Base-by-base conservation (phyloP, 2,797 vertebrate species). In the Myioborus melanocephalus region DNA sequence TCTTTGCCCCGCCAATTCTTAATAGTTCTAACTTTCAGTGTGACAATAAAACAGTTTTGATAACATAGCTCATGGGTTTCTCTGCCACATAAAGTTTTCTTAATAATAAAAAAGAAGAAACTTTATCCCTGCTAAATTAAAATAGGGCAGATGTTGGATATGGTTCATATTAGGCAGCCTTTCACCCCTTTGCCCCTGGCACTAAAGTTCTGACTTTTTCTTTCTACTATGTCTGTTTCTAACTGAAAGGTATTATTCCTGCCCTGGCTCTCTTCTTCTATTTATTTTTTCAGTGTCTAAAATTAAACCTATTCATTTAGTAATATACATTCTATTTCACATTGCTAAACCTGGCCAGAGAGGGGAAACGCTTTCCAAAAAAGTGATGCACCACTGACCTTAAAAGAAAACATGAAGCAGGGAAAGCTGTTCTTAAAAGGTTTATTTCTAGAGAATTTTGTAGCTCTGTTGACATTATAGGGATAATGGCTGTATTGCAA, bases 71-170 rank as follows among this genome's bases (percentile, higher is more conserved):
- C 87, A 35, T 82, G 87, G 94, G 60, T 96, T 96, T 96, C 90
- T 94, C 86, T 86, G 95, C 85, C 83, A 96, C 87, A 83, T 81
- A 85, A 96, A 96, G 95, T 97, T 97, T 97, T 97, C 95, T 96
- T 95, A 95, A 93, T 95, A 97, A 97, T 95, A 96, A 96, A 95
- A 91, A 87, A 93, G 92, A 95, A 93, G 91, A 95, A 97, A 97
- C 83, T 90, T 90, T 97, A 97, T 90, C 86, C 90, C 93, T 56
- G 83, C 87, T 96, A 97, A 96, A 97, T 97, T 93, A 96, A 96
- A 97, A 95, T 83, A 93, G 93, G 92, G 93, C 89, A 96, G 88
- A 93, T 95, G 68, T 93, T 95, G 89, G 94, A 76, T 95, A 96
- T 92, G 87, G 87, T 91, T 97, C 83, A 60, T 92, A 97, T 96